A percentile compares a stretch with the other conserved stretches of the same genome.
phyloP scores from a whole-genome alignment of 2,797 vertebrate species.

The Rhynchotus rufescens region DNA sequence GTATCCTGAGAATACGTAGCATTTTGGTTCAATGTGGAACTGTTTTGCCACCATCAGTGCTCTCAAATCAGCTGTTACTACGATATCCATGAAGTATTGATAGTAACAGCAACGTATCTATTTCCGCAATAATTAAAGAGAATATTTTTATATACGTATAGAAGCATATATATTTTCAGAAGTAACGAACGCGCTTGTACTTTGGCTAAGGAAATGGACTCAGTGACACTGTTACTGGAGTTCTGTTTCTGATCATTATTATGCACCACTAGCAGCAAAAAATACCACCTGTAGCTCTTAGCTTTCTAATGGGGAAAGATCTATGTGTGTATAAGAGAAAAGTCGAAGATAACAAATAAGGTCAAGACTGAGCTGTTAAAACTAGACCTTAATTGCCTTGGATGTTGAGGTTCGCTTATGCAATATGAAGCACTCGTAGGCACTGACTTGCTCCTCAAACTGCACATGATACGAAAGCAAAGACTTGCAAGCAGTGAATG shows the following conservation, averaged over 20 bases:
- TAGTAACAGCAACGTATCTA: constrained; percentile 49
- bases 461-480: neutral
- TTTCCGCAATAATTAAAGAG: constrained; percentile 73
- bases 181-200: constrained; percentile 61
- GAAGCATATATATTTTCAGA: constrained; percentile 59
- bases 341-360: neutral
- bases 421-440: neutral
- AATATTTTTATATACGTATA: constrained; percentile 66
- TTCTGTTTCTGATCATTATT: constrained; percentile 46
- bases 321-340: neutral
- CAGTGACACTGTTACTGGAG: constrained; percentile 30
- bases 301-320: neutral
- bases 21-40: constrained; percentile 64
- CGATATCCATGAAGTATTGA: constrained; percentile 49
- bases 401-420: constrained; percentile 1
- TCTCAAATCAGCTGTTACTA: constrained; percentile 63
- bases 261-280: constrained; percentile 51
- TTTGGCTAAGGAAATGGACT: constrained; percentile 51
- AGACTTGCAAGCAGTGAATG: neutral
- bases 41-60: constrained; percentile 57
- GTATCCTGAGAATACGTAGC: constrained; percentile 57
- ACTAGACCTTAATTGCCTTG: neutral
- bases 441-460: constrained; percentile 3
- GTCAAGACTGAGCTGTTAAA: constrained; percentile 1
- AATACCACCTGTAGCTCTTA: constrained; percentile 25